phyloP scores from a whole-genome alignment of 2,888 invertebrate genomes.

The Cephonodes hylas region DNA sequence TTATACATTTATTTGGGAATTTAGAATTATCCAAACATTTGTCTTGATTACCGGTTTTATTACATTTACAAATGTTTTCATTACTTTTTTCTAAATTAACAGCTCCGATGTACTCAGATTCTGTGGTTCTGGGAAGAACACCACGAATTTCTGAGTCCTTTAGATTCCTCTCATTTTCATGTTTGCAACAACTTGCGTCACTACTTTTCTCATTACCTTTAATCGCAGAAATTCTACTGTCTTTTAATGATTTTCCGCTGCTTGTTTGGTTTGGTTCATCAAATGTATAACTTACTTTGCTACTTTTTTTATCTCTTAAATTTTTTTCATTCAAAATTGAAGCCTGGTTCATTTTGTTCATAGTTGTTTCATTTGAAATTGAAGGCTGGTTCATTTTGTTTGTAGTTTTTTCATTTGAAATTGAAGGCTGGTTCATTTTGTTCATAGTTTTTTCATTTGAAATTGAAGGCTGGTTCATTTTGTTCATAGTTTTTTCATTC shows the following conservation, averaged over 20 bases:
- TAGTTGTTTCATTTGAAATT: constrained; percentile 17
- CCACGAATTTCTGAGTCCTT: constrained; percentile 17
- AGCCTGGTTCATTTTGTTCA: too few relatives aligned
- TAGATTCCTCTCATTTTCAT: not conserved
- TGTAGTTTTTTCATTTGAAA: constrained; percentile 17
- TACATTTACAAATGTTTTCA: constrained; percentile 45
- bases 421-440: too few relatives aligned
- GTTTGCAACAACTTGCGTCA: not conserved
- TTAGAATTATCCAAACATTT: constrained; percentile 16
- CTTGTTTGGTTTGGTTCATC: not conserved
- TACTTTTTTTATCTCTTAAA: constrained; percentile 8
- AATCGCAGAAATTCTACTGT: not conserved
- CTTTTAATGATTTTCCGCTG: not conserved
- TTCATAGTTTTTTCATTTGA: constrained; percentile 18
- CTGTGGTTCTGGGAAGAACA: constrained; percentile 31
- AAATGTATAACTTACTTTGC: not conserved
- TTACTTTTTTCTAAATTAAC: constrained; percentile 62
- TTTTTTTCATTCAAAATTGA: constrained; percentile 18
- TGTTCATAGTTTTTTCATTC: constrained; percentile 19
- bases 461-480: too few relatives aligned
- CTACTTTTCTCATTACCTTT: not conserved
- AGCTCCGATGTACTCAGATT: constrained; percentile 60
- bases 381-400: too few relatives aligned
- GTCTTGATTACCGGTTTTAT: constrained; percentile 15
- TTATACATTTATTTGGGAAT: constrained; percentile 33